These are phyloP conservation scores for Poecilobothrus nobilitatus DNA, from an alignment of 2,888 invertebrate species.

Conservation along the genomic window DNA sequence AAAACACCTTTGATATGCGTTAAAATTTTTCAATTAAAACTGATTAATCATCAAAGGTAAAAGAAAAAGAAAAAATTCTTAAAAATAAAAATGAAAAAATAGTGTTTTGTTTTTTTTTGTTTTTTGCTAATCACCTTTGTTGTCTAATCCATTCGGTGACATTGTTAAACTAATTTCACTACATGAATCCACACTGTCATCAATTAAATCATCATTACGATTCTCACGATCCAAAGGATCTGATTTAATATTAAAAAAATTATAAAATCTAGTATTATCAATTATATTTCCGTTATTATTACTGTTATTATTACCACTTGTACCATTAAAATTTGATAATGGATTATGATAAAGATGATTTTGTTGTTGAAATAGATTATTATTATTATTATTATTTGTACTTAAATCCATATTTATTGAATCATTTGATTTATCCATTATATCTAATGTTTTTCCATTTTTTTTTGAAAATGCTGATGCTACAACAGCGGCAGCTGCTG, in stretches of 20 bases:
- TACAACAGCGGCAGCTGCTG: background rate
- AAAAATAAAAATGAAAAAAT: background rate
- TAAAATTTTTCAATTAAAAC: background rate
- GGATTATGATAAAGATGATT: background rate
- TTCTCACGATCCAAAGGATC: constrained; percentile 14
- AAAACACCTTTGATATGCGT: background rate
- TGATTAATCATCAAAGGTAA: background rate
- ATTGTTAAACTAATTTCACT: constrained; percentile 43
- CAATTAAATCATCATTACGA: constrained; percentile 33
- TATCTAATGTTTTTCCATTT: background rate
- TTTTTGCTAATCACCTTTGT: constrained; percentile 7
- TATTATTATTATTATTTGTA: constrained; percentile 19
- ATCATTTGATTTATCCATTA: constrained; percentile 20
- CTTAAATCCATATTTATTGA: constrained; percentile 33
- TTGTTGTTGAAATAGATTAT: background rate
- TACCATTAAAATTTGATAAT: background rate
- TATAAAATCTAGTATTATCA: background rate
- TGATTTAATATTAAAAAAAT: background rate
- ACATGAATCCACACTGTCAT: constrained; percentile 42
- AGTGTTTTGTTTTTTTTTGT: too few relatives aligned
- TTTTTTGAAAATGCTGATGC: constrained; percentile 8
- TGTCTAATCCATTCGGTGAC: constrained; percentile 32
- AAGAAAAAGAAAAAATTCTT: too few relatives aligned
- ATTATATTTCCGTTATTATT: background rate
- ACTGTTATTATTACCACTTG: background rate